Evolutionary conservation across 2,113 vertebrate species (phyloP), one percentile per base, ranked within the genome.

Genomic region (Lepus europaeus): DNA sequence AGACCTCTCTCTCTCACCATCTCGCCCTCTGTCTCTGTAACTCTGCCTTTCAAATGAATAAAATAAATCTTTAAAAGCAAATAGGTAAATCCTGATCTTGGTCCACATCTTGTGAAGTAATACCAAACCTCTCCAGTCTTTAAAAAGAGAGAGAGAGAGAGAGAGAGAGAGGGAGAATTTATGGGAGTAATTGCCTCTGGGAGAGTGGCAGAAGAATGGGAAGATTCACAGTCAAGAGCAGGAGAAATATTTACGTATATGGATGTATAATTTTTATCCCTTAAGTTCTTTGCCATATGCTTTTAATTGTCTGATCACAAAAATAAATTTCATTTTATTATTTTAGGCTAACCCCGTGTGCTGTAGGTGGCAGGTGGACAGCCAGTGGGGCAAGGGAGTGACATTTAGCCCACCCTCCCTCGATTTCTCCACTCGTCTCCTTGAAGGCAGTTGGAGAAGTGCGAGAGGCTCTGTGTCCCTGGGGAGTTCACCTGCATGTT

Each of bases 291-390:
- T 73, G 74, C 68, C 14, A 14, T 51, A 27, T 84, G 63, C 64
- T 81, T 94, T 95, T 77, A 72, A 33, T 45, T 59, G 53, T 39
- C 73, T 88, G 45, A 36, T 94, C n/a, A 90, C 49, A 87, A 81
- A 53, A 91, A 56, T 19, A 29, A 19, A 36, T 63, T 87, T 72
- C 25, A 61, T 51, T 61, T 66, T 59, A 39, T 69, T 66, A 56
- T 87, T 74, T 85, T 11, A 86, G n/a, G 17, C 64, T 39, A 69
- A 39, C 13, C 16, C 72, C 51, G 12, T 5, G 14, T 74, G 27
- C 56, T 69, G 27, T 27, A 72, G 45, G 74, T 36, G 39, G 45
- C 85, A 66, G 86, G 74, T 83, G 51, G 45, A 14, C 64, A 36
- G 9, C 31, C 61, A 7, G 27, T 25, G 17, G 76, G 76, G 70